Percentiles rank a stretch among this genome's conserved stretches.
Conservation (phyloP, 2,888 invertebrate species). For the Spodoptera picta region DNA sequence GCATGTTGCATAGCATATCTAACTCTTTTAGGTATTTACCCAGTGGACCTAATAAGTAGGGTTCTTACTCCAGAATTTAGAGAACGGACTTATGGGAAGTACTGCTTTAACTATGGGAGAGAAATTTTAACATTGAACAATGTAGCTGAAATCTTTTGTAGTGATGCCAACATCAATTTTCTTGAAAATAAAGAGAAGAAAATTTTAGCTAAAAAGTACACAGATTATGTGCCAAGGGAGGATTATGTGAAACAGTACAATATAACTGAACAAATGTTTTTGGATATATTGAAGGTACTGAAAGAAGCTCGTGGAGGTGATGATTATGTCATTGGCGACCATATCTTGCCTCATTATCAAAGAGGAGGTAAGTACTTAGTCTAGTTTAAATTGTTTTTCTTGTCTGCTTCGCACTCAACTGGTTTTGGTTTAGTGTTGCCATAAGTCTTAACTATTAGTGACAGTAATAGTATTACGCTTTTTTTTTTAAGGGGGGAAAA, state of each 20-base stretch:
- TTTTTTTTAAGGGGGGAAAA: no score
- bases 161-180: conserved; percentile 87
- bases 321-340: conserved; percentile 83
- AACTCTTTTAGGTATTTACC: conserved; percentile 86
- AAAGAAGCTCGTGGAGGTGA: conserved; percentile 83
- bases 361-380: conserved; percentile 84
- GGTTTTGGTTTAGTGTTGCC: no score
- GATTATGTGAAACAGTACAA: conserved; percentile 85
- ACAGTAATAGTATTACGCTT: no score
- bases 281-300: conserved; percentile 87
- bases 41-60: conserved; percentile 88
- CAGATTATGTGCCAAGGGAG: conserved; percentile 88
- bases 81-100: conserved; percentile 86
- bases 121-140: conserved; percentile 91
- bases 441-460: no score
- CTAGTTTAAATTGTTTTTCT: no score
- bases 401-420: no score
- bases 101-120: conserved; percentile 80
- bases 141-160: conserved; percentile 89
- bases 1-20: conserved; percentile 90
- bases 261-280: conserved; percentile 87
- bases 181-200: conserved; percentile 82
- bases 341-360: conserved; percentile 91
- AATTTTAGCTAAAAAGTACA: conserved; percentile 88
- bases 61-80: conserved; percentile 89